Base-by-base conservation (phyloP, 2,797 vertebrate species). In the Lagocephalus sceleratus region DNA sequence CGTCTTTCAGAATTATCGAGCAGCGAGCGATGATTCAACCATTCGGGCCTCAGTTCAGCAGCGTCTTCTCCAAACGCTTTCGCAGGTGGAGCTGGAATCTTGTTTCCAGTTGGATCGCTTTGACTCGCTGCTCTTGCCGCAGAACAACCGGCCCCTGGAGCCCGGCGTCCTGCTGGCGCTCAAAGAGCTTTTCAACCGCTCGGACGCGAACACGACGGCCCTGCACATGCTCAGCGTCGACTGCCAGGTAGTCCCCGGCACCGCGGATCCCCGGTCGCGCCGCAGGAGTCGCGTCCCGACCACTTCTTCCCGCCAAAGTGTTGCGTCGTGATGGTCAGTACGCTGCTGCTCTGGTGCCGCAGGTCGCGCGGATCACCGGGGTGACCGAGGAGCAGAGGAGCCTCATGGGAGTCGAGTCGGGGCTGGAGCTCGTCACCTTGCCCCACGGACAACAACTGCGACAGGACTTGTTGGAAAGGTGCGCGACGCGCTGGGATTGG, bases 401-500 rank as follows among this genome's bases (percentile, higher is more conserved):
- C 51, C 74, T 81, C 10, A 94, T 95, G 92, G 93, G 93, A 50
- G 93, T 93, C 15, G 68, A 38, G 25, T 94, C 93, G 0, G 94
- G 94, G 25, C 78, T 96, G 81, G 93, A 95, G 82, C 92, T 95
- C 2, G 81, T 96, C 65, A 94, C 90, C 0, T 81, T 95, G 48
- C 92, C 94, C n/a, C 93, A 94, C 0, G 93, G 94, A 23, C 88
- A 76, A 42, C 91, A 90, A 63, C 71, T 96, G 57, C 87, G 94
- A 55, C 75, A 86, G 73, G 94, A 94, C 63, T 81, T 95, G 54
- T 75, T 94, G 60, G 94, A 95, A 81, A 93, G 94, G 94, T 95
- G n/a, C n/a, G 57, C 5, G 16, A 35, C 14, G 32, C 6, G 32
- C 2, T 35, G 32, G 12, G n/a, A n/a, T n/a, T n/a, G n/a, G n/a